Evolutionary conservation across 2,113 vertebrate species (phyloP).

Genomic region (Orientallactaga bullata): DNA sequence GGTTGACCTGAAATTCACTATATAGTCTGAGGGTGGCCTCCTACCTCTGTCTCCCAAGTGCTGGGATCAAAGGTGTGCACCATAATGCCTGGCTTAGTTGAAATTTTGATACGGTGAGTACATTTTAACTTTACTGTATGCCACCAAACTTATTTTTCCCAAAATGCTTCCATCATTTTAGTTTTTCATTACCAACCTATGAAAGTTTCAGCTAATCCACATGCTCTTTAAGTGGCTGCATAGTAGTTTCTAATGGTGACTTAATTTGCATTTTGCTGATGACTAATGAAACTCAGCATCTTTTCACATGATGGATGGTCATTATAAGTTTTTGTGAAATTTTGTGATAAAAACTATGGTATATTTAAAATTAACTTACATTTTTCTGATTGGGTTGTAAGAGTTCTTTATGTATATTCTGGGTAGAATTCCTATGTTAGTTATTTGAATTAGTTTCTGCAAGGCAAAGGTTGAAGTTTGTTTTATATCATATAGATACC

Average conservation of each 20-base stretch:
- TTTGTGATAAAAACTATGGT: slow-evolving; percentile 4
- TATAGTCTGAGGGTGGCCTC: too few relatives aligned
- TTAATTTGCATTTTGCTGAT: slow-evolving; percentile 52
- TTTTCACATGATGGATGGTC: background rate
- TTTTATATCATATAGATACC: background rate
- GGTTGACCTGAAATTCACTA: too few relatives aligned
- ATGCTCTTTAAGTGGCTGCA: background rate
- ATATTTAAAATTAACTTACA: slow-evolving; percentile 18
- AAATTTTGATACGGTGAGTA: background rate
- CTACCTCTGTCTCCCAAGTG: too few relatives aligned
- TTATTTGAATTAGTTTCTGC: slow-evolving; percentile 11
- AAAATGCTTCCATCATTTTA: background rate
- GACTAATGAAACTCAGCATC: background rate
- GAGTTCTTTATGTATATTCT: background rate
- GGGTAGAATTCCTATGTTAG: background rate
- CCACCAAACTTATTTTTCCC: background rate
- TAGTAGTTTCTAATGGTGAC: background rate
- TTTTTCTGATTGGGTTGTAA: slow-evolving; percentile 20
- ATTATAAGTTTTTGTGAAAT: slow-evolving; percentile 24
- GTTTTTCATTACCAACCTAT: background rate
- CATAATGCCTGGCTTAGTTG: too few relatives aligned
- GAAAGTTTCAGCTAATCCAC: slow-evolving; percentile 1
- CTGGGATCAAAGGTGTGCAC: too few relatives aligned
- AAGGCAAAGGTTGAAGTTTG: background rate
- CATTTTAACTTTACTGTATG: slow-evolving; percentile 48